Evolutionary conservation across 2,113 vertebrate species (phyloP).

Genomic region (Semnopithecus entellus): DNA sequence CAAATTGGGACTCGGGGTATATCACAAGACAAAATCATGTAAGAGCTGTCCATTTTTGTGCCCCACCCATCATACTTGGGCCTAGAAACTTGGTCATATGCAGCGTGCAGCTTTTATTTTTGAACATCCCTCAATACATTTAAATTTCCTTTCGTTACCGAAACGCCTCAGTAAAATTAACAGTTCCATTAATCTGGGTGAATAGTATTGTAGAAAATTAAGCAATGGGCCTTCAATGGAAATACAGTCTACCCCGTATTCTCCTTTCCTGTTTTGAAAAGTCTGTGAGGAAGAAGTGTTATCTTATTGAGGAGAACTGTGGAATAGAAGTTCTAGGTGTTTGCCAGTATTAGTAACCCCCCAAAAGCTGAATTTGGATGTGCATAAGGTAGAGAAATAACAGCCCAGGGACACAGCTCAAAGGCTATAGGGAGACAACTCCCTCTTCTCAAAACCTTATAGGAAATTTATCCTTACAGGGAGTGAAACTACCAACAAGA

Average conservation of each 20-base stretch:
- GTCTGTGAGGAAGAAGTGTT: not conserved
- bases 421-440: not conserved
- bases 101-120: not conserved
- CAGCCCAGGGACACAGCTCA: not conserved
- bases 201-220: not conserved
- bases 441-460: not conserved
- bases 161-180: not conserved
- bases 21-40: not conserved
- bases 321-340: not conserved
- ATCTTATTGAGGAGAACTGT: not conserved
- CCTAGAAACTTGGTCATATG: not conserved
- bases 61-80: too few relatives aligned
- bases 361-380: not conserved
- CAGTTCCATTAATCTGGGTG: not conserved
- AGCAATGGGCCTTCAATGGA: not conserved
- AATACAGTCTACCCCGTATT: accelerated
- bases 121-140: not conserved
- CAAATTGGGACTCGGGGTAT: not conserved
- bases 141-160: not conserved
- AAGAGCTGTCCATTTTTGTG: not conserved
- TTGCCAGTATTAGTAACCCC: not conserved
- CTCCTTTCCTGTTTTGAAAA: not conserved
- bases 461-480: not conserved
- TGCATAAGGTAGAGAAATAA: not conserved
- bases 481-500: not conserved